Conservation (phyloP, 2,888 invertebrate genomes). For the Sphaeridia pumilis region DNA sequence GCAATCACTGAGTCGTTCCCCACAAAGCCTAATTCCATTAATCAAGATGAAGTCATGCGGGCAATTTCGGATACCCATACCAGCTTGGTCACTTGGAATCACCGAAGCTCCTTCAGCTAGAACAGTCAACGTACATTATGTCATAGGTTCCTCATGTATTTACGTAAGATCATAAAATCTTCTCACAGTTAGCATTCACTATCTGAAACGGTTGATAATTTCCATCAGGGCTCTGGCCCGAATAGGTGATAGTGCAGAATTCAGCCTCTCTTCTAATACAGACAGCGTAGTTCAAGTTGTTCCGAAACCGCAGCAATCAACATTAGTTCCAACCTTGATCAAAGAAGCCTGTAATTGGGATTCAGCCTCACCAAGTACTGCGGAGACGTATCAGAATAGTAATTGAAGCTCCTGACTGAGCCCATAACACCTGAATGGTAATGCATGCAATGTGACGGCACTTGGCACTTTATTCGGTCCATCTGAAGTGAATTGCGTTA, state of each 20-base stretch:
- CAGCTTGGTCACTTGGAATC: constrained; percentile 54
- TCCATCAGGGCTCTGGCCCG: constrained; percentile 38
- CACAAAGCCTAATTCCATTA: constrained; percentile 58
- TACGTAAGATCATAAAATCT: too few species aligned
- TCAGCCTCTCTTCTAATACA: constrained; percentile 53
- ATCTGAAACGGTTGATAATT: constrained; percentile 53
- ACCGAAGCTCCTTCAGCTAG: constrained; percentile 25
- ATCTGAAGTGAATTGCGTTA: constrained; percentile 43
- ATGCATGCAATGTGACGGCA: constrained; percentile 55
- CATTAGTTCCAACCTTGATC: too few species aligned
- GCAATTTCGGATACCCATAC: constrained; percentile 61
- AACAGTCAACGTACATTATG: neutral
- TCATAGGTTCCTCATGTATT: too few species aligned
- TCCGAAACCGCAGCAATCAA: too few species aligned
- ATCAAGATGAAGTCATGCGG: constrained; percentile 61
- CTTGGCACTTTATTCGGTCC: constrained; percentile 42
- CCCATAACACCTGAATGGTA: constrained; percentile 51
- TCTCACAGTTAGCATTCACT: constrained; percentile 47
- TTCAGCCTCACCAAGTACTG: constrained; percentile 26
- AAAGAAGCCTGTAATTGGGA: too few species aligned
- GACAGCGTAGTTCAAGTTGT: constrained; percentile 64
- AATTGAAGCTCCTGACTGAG: constrained; percentile 58
- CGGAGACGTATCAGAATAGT: constrained; percentile 41
- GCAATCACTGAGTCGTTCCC: constrained; percentile 61
- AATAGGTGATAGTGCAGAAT: constrained; percentile 53